Base-by-base conservation (phyloP, 2,113 vertebrate species). In the western clawed frog (Xenopus tropicalis) region DNA sequence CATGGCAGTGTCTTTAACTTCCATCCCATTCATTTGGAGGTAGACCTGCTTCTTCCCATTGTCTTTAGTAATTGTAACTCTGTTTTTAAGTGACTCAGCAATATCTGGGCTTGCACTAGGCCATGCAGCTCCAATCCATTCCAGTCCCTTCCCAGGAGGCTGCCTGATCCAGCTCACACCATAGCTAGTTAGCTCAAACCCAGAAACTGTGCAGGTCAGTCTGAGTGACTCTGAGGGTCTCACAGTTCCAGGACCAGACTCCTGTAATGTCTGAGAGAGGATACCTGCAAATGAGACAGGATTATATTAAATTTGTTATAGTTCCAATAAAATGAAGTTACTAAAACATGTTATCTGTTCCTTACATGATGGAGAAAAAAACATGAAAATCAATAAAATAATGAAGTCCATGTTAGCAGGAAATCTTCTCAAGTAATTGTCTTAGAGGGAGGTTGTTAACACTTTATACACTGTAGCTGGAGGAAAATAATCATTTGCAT, bases 141-240 rank as follows among this genome's bases (percentile, higher is more conserved):
- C 64, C 19, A 74, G 11, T 2, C 56, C 43, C 23, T 21, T 29
- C 88, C 90, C 83, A 91, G 90, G 85, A 46, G n/a, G 4, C 52
- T 77, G 61, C 22, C 62, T 64, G 20, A 71, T 72, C 91, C 52
- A 86, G 90, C 0, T 80, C 89, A 2, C 89, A 88, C 62, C 0
- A 51, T 20, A 68, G 64, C 59, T 51, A 16, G 51, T 52, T 52
- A 78, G 14, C 17, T 68, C 64, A 51, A 76, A 65, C 13, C 69
- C 66, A 20, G 80, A 77, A 16, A 69, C 62, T 43, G 69, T 61
- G 11, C 78, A 79, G 69, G 76, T 71, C 52, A 81, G 22, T 52
- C 25, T 59, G 51, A 78, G 66, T 3, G 65, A 21, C 11, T 72
- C 65, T 72, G 69, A 24, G 10, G 74, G 70, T 64, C 63, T 73